phyloP scores from a whole-genome alignment of 2,888 invertebrate species.

The Drosophila affinis region DNA sequence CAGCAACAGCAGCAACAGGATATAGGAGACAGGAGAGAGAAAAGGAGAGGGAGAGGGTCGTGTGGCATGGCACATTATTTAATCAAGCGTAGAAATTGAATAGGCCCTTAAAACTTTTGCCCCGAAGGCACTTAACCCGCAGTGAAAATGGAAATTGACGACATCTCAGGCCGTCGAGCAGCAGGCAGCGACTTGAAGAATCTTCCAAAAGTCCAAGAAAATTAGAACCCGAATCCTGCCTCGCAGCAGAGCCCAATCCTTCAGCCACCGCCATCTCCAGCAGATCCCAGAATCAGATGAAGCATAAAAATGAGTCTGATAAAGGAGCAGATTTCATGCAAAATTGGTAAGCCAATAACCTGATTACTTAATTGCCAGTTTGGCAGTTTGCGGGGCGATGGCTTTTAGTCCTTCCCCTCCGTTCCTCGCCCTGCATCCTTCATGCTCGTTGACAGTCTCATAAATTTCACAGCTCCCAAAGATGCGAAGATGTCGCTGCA shows the following conservation, averaged over 20 bases:
- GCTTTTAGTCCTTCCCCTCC: conserved; percentile 17
- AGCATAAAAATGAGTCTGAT: conserved; percentile 67
- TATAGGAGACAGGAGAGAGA: conserved; percentile 33
- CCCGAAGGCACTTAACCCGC: conserved; percentile 74
- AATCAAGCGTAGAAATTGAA: conserved; percentile 79
- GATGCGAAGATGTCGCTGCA: conserved; percentile 43
- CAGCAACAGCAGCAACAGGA: conserved; percentile 27
- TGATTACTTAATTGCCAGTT: conserved; percentile 72
- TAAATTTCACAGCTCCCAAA: conserved; percentile 37
- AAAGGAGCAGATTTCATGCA: conserved; percentile 71
- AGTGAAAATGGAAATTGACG: conserved; percentile 77
- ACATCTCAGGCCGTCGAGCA: conserved; percentile 60
- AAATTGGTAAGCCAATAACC: conserved; percentile 78
- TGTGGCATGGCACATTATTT: conserved; percentile 71
- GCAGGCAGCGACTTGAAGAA: conserved; percentile 46
- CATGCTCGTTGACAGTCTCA: conserved; percentile 22
- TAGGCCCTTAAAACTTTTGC: conserved; percentile 79
- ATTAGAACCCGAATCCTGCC: not conserved
- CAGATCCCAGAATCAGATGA: conserved; percentile 27
- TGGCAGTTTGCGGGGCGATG: conserved; percentile 9
- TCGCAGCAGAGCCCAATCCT: conserved; percentile 1
- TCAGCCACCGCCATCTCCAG: not conserved
- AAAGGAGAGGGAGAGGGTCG: conserved; percentile 27
- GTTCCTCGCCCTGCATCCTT: not conserved
- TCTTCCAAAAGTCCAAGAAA: conserved; percentile 3